Percentiles rank a stretch among this genome's conserved stretches.
These are phyloP conservation scores for Drosophila paracracens DNA, from an alignment of 2,888 invertebrate species.

Conservation along the genomic window DNA sequence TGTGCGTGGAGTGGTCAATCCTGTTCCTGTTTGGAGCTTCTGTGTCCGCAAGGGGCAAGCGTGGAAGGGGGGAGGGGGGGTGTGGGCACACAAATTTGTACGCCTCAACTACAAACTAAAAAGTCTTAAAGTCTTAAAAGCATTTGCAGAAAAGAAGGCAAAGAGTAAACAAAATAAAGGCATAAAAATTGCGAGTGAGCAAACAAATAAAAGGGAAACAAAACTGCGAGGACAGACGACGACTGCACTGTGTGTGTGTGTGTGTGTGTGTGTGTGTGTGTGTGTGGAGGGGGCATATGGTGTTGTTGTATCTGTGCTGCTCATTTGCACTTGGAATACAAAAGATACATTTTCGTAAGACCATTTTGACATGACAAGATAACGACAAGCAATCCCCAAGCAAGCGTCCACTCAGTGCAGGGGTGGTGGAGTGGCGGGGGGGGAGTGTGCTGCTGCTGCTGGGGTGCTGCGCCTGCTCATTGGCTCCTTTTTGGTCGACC, in stretches of 20 bases:
- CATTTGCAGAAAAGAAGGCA: conserved; percentile 78
- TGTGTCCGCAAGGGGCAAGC: conserved; percentile 10
- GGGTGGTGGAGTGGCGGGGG: not conserved
- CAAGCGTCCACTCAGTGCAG: conserved; percentile 42
- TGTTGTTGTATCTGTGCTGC: conserved; percentile 65
- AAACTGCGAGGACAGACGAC: conserved; percentile 36
- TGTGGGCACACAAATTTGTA: conserved; percentile 67
- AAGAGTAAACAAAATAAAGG: conserved; percentile 80
- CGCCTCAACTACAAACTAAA: conserved; percentile 78
- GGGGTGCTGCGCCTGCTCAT: conserved; percentile 61
- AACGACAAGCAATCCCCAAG: conserved; percentile 80
- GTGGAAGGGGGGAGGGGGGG: not conserved
- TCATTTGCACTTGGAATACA: conserved; percentile 82
- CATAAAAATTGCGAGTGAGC: conserved; percentile 81
- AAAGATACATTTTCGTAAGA: conserved; percentile 82
- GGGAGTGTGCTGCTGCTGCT: conserved; percentile 49
- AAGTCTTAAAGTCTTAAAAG: conserved; percentile 81
- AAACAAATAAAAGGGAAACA: conserved; percentile 75
- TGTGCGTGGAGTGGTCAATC: conserved; percentile 54
- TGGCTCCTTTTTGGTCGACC: conserved; percentile 66
- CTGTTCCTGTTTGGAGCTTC: conserved; percentile 58
- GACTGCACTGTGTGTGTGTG: not conserved
- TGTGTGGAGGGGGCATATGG: conserved; percentile 5
- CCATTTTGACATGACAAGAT: conserved; percentile 84
- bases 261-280: not conserved